Base-by-base conservation (phyloP, 2,113 vertebrate species). In the Diphyllodes magnificus region DNA sequence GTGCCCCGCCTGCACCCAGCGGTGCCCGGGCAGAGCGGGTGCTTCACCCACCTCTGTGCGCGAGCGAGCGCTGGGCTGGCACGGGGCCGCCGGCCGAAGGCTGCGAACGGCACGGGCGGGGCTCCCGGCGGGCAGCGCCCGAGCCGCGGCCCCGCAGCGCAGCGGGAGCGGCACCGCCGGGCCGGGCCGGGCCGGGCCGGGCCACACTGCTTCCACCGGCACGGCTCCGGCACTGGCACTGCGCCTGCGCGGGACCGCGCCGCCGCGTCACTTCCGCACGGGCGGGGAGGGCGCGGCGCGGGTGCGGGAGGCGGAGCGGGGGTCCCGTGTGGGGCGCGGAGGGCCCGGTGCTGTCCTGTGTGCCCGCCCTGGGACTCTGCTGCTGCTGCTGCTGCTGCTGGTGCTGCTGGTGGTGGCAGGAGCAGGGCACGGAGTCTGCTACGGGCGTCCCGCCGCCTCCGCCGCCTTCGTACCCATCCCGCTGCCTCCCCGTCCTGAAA, bases 401-500 rank as follows among this genome's bases (percentile, higher is more conserved):
- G 9, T 37, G 37, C 37, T 37, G 37, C 37, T 37, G 39, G 39
- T 10, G 40, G 16, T 42, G 42, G 44, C 19, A 10, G 44, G 44
- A 20, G 44, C 42, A 42, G 42, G 4, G 42, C 42, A 7, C 42
- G 42, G 42, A 10, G 19, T 4, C 9, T n/a, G 72, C 22, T 2
- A 6, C 21, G 19, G 6, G 4, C 6, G 0, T 7, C 4, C 4
- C 15, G 13, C 18, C 6, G 3, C 13, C 10, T 11, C n/a, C 11
- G 25, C 4, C 33, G 1, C 9, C 2, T 7, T 3, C 1, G 9
- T 4, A 9, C 4, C 7, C 14, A 7, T 33, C 15, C 13, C 59
- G 22, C 35, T 17, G 0, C 3, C 8, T 70, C 9, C 21, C 6
- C 2, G 0, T 10, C 28, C 1, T 8, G 30, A 23, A 10, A 22